Conservation (phyloP, 2,888 invertebrate species). For the Rapana venosa region DNA sequence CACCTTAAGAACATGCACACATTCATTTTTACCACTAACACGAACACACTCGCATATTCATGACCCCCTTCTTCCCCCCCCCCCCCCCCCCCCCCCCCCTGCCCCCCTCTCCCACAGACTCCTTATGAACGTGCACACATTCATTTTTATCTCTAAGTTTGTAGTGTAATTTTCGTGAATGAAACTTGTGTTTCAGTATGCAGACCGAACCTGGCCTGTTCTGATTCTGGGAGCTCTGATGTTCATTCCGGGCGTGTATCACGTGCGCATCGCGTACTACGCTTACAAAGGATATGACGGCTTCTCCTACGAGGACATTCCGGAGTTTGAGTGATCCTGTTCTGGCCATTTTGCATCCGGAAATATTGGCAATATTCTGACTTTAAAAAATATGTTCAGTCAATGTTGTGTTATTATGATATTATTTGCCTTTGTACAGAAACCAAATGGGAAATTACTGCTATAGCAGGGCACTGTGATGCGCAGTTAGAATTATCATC, state of each 20-base stretch:
- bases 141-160: not conserved
- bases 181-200: conserved; percentile 82
- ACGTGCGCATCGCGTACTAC: conserved; percentile 91
- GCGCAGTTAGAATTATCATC: no score
- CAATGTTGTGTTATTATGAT: no score
- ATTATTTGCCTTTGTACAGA: no score
- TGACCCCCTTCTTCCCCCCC: no score
- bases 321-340: conserved; percentile 86
- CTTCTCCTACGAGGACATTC: conserved; percentile 92
- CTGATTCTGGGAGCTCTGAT: conserved; percentile 91
- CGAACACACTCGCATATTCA: not conserved
- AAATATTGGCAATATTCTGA: not conserved
- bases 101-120: no score
- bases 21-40: not conserved
- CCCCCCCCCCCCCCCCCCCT: no score
- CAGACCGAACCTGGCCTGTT: conserved; percentile 92
- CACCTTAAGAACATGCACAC: no score
- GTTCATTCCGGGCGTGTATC: conserved; percentile 95
- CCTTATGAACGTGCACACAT: no score
- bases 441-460: no score
- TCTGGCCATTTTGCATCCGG: not conserved
- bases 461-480: no score
- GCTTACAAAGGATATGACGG: conserved; percentile 91
- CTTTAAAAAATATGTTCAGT: not conserved
- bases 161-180: not conserved